These are phyloP conservation scores for Diadegma fenestrale DNA, from an alignment of 2,888 invertebrate species.

Conservation along the genomic window DNA sequence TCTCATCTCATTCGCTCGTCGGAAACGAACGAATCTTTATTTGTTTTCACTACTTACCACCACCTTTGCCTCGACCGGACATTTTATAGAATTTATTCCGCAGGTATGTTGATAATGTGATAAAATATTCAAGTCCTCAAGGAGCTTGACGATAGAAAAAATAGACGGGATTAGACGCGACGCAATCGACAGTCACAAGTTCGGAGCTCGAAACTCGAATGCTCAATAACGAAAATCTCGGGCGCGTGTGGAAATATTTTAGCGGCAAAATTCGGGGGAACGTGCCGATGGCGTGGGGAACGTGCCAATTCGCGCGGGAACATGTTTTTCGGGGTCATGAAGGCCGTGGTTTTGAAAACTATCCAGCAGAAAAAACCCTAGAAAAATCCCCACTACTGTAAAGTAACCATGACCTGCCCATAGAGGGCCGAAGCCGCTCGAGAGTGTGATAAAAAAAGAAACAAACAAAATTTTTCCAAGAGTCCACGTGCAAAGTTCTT, in stretches of 20 bases:
- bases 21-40: neutral
- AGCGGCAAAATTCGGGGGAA: constrained; percentile 76
- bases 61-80: constrained; percentile 81
- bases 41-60: constrained; percentile 70
- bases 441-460: too few relatives aligned
- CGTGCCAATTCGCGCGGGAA: constrained; percentile 79
- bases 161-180: constrained; percentile 63
- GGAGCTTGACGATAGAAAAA: constrained; percentile 7
- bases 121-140: constrained; percentile 19
- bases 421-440: neutral
- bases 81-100: constrained; percentile 50
- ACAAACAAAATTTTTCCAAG: too few relatives aligned
- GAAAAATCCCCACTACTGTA: too few relatives aligned
- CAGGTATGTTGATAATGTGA: constrained; percentile 1
- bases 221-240: constrained; percentile 61
- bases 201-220: neutral
- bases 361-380: neutral
- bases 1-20: neutral
- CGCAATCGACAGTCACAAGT: constrained; percentile 42
- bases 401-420: too few relatives aligned
- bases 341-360: constrained; percentile 29
- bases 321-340: neutral
- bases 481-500: constrained; percentile 61
- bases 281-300: constrained; percentile 67
- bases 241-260: constrained; percentile 77